Conservation (phyloP, 1,140 invertebrate species). For the Neodiprion fabricii region DNA sequence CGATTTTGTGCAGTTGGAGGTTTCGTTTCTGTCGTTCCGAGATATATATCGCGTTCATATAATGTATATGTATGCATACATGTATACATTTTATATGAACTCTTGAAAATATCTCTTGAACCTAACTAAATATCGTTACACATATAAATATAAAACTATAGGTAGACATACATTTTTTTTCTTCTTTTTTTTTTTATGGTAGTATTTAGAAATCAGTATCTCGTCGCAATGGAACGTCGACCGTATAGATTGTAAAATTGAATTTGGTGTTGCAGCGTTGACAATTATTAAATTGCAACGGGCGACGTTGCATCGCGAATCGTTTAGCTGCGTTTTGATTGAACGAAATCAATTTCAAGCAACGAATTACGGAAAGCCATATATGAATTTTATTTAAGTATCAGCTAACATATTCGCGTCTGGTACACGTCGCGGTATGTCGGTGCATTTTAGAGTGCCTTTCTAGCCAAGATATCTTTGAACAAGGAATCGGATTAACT, state of each 20-base stretch:
- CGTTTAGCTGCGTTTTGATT: conserved; percentile 19
- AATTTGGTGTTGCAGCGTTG: background rate
- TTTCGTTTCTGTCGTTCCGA: background rate
- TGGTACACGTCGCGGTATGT: background rate
- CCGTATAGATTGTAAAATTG: background rate
- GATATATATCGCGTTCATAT: background rate
- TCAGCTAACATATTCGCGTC: background rate
- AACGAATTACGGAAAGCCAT: conserved; percentile 39
- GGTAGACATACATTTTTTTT: too few species aligned
- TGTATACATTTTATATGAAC: too few species aligned
- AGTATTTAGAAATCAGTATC: background rate
- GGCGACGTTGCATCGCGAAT: background rate
- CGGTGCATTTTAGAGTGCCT: conserved; percentile 1
- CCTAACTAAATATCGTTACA: too few species aligned
- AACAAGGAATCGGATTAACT: background rate
- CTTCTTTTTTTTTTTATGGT: too few species aligned
- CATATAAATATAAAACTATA: too few species aligned
- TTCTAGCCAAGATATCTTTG: conserved; percentile 1
- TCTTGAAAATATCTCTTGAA: too few species aligned
- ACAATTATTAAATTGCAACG: background rate
- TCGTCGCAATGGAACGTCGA: background rate
- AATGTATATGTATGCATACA: background rate
- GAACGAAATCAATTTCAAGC: conserved; percentile 37
- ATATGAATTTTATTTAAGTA: conserved; percentile 12
- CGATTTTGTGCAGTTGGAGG: background rate